Base-by-base conservation (phyloP, 1,140 invertebrate species). In the Oryctes rhinoceros region DNA sequence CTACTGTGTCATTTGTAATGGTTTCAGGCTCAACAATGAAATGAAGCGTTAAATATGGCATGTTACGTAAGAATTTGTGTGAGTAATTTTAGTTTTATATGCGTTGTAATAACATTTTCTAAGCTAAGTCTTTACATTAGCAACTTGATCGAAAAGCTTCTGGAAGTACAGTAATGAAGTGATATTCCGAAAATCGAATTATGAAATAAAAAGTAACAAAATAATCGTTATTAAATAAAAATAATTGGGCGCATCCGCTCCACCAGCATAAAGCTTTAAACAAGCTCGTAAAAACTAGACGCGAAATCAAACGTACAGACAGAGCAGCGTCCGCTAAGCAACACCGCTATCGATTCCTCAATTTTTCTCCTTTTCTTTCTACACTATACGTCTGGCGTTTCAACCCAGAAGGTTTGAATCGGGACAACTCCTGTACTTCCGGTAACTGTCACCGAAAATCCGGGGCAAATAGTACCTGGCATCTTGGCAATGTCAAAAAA, bases 391-490 rank as follows among this genome's bases (percentile, higher is more conserved):
- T n/a, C 53, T 59, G 18, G 53, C 53, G 53, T n/a, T 59, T 59
- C 53, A 53, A 59, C 53, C 53, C 15, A 59, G n/a, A 59, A 59
- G 3, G 53, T n/a, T 15, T 59, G 53, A 59, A 11, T 11, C 53
- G 15, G 53, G 53, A 18, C 15, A 59, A 59, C 53, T 59, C 53
- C 18, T 13, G 53, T 59, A 59, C 53, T 59, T 59, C 53, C 53
- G 53, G 53, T 59, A 59, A 59, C 53, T 59, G 53, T 59, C 53
- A 59, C 53, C 53, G 53, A 59, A 59, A 59, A 59, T 59, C 53
- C 53, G 53, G 15, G 53, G n/a, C 53, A 59, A 59, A 59, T 59
- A 59, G 53, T 59, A 59, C 53, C 53, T 59, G 53, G 15, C 15
- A 15, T 59, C 53, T 59, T 15, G 15, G 53, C 18, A 15, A 4